Conservation (phyloP, 2,113 vertebrate genomes). For the Sinocyclocheilus anophthalmus region DNA sequence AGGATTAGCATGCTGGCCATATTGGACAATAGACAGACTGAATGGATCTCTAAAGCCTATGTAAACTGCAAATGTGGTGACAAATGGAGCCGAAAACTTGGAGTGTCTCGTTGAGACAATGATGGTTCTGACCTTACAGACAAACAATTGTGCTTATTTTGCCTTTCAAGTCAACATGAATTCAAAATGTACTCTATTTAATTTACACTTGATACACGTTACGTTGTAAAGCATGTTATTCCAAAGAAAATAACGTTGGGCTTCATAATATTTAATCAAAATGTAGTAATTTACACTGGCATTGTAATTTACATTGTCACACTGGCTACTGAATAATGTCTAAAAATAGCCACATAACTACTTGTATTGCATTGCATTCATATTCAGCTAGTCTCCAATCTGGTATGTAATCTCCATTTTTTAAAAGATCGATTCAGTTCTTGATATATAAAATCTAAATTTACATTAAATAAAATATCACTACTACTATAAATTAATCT, state of each 20-base stretch:
- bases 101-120: not conserved
- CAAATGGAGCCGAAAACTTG: slow-evolving; percentile 55
- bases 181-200: not conserved
- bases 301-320: not conserved
- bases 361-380: not conserved
- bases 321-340: not conserved
- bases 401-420: not conserved
- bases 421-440: not conserved
- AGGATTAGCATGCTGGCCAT: slow-evolving; percentile 73
- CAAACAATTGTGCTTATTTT: not conserved
- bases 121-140: not conserved
- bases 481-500: no score
- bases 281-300: not conserved
- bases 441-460: not conserved
- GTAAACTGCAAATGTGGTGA: slow-evolving; percentile 73
- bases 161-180: not conserved
- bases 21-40: slow-evolving; percentile 67
- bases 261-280: slow-evolving; percentile 3
- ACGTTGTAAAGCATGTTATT: not conserved
- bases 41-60: slow-evolving; percentile 68
- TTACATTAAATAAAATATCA: not conserved
- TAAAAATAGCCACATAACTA: not conserved
- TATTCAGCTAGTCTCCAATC: not conserved
- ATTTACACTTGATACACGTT: not conserved
- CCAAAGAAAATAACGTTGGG: not conserved